A percentile compares a stretch with the other conserved stretches of the same genome.
Conservation (phyloP, 2,888 invertebrate genomes). For the Pseudolycoriella hygida region DNA sequence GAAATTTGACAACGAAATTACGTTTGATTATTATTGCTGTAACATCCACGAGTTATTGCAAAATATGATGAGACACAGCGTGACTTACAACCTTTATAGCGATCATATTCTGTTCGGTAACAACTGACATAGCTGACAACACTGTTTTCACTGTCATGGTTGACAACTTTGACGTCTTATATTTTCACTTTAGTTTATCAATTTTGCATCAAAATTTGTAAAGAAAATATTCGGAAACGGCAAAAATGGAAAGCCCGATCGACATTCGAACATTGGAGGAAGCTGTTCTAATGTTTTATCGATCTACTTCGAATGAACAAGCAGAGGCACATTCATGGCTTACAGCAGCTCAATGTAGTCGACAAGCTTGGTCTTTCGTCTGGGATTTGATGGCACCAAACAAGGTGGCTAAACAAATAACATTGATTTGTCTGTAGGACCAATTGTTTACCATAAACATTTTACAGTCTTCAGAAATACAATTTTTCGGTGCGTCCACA, state of each 20-base stretch:
- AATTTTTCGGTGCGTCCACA: conserved; percentile 86
- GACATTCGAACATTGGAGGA: conserved; percentile 25
- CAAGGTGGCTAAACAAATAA: conserved; percentile 35
- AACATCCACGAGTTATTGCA: no score
- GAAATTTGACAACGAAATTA: no score
- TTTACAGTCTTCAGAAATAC: conserved; percentile 66
- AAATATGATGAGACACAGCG: no score
- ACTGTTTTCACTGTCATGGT: no score
- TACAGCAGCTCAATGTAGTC: conserved; percentile 64
- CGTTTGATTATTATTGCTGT: no score
- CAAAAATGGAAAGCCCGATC: conserved; percentile 18
- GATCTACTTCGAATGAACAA: conserved; percentile 39
- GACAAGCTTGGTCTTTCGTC: conserved; percentile 82
- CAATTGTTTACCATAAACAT: conserved; percentile 7
- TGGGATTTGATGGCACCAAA: conserved; percentile 73
- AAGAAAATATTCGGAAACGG: no score
- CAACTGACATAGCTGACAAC: no score
- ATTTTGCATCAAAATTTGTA: no score
- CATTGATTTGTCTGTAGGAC: background rate
- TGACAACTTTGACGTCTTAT: no score
- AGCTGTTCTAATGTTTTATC: conserved; percentile 27
- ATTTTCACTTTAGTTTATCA: no score
- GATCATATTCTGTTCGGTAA: no score
- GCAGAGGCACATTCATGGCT: conserved; percentile 73
- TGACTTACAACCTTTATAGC: no score